Evolutionary conservation across 2,797 vertebrate genomes (phyloP), one percentile per base, ranked within the genome.

Genomic region (Pangasius sanitwongsei): DNA sequence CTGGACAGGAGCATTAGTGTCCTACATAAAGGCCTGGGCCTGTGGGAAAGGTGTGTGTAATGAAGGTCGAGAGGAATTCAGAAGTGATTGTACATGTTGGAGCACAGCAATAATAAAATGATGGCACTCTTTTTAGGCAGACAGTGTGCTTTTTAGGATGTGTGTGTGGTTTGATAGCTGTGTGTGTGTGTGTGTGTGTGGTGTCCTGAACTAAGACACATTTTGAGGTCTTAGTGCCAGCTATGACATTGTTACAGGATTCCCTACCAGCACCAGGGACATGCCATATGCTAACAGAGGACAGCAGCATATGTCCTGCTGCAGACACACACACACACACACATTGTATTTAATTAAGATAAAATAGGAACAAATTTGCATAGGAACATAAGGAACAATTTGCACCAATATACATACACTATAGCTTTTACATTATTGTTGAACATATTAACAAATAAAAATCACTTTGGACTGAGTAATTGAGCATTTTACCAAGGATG

Each of bases 201-300:
- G 15, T 44, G 75, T 85, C 59, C 70, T 75, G 78, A 75, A 78
- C 61, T 86, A 80, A 86, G 48, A 55, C 82, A 55, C 67, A 34
- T 65, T 82, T 89, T 18, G 44, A 28, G 72, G 50, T 41, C 69
- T 23, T 8, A 2, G 57, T 84, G 89, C 89, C 91, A 92, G 65
- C 77, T 81, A 84, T 90, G 90, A 91, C 89, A 82, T 48, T 81
- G 44, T 84, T 88, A 87, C 89, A 86, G 90, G 86, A 90, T 86
- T 89, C 88, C 90, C 90, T 74, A 91, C 89, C 90, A 91, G 91
- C 90, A 89, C 59, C 86, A 86, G 87, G 89, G 72, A 91, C 89
- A 87, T 1, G 34, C 87, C 90, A 91, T 92, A 92, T 92, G 91
- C 41, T 86, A 59, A 57, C 34, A 65, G 78, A 89, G 87, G 86